Conservation (phyloP, 2,797 vertebrate genomes). For the Sebastes miniatus region DNA sequence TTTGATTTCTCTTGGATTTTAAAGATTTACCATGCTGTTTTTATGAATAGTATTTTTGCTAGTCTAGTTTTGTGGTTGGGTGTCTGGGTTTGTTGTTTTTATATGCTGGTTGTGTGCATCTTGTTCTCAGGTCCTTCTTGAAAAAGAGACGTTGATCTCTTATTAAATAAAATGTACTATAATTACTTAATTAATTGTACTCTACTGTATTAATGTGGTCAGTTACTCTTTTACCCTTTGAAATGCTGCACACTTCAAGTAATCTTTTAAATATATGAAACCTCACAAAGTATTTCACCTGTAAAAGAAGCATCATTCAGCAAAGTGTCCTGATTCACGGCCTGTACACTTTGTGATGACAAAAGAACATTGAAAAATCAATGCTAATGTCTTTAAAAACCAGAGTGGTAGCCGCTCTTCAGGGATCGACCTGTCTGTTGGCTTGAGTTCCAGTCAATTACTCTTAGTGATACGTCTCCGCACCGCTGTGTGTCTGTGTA, state of each 20-base stretch:
- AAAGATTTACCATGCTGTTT: background rate
- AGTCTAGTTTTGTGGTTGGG: background rate
- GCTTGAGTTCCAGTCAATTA: constrained; percentile 58
- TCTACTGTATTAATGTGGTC: background rate
- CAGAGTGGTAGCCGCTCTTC: constrained; percentile 39
- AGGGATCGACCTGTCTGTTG: constrained; percentile 41
- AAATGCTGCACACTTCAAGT: background rate
- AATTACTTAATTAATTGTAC: background rate
- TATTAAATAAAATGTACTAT: background rate
- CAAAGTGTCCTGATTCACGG: constrained; percentile 13
- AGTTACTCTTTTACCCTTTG: background rate
- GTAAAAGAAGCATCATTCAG: background rate
- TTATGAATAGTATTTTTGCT: background rate
- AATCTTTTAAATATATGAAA: background rate
- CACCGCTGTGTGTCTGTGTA: constrained; percentile 1
- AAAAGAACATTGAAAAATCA: constrained; percentile 58
- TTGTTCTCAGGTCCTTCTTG: background rate
- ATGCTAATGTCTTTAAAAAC: constrained; percentile 64
- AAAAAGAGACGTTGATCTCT: background rate
- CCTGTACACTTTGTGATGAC: constrained; percentile 53
- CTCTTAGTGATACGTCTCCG: constrained; percentile 31
- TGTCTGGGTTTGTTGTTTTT: no score
- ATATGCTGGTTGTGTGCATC: background rate
- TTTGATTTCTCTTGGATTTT: background rate
- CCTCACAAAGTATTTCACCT: background rate